Evolutionary conservation across 2,113 vertebrate genomes (phyloP).

Genomic region (Xiphorhynchus elegans): DNA sequence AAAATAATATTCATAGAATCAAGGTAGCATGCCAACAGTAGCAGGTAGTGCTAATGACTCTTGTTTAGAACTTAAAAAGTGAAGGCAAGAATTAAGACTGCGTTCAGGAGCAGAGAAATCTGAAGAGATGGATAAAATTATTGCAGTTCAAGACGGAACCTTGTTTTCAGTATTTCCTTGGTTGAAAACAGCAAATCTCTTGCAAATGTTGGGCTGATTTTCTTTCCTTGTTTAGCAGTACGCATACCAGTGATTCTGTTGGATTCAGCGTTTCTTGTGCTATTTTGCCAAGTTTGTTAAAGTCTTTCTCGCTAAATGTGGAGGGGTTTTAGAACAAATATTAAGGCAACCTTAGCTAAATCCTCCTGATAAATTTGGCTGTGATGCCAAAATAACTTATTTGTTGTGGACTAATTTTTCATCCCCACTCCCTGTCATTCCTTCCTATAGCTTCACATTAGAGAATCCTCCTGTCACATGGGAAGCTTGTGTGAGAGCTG

Average conservation of each 20-base stretch:
- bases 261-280: not conserved
- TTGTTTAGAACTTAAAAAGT: not conserved
- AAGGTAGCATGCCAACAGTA: not conserved
- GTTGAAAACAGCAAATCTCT: not conserved
- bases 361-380: not conserved
- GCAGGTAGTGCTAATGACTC: not conserved
- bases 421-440: not conserved
- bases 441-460: not conserved
- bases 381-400: not conserved
- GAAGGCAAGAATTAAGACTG: not conserved
- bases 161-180: not conserved
- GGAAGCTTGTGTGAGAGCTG: not conserved
- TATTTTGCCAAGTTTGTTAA: slow-evolving; percentile 14
- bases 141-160: not conserved
- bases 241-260: not conserved
- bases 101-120: not conserved
- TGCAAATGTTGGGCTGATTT: not conserved
- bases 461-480: not conserved
- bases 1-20: not conserved
- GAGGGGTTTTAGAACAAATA: not conserved
- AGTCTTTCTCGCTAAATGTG: not conserved
- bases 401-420: not conserved
- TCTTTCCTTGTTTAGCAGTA: not conserved
- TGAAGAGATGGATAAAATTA: not conserved
- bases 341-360: not conserved